phyloP scores from a whole-genome alignment of 2,113 vertebrate species.

The Turnix velox region DNA sequence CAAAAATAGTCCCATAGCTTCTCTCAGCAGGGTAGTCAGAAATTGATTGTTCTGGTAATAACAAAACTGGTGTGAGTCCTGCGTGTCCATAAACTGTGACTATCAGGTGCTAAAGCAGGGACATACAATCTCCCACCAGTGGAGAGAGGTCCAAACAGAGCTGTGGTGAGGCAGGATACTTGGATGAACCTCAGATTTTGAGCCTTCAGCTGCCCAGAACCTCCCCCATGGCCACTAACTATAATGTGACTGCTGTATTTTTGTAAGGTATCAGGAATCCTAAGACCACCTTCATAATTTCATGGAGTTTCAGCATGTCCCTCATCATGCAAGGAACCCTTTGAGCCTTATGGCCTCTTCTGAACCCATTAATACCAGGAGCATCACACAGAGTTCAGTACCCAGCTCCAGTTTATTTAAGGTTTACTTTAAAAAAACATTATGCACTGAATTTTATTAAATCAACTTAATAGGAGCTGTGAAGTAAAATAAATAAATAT shows the following conservation, averaged over 20 bases:
- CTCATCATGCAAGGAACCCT: not conserved
- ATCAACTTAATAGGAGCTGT: constrained; percentile 64
- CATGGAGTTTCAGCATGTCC: not conserved
- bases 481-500: constrained; percentile 71
- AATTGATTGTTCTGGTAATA: not conserved
- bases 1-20: not conserved
- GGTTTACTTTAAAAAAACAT: constrained; percentile 40
- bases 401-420: constrained; percentile 54
- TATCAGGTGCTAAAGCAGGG: not conserved
- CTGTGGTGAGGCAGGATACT: no score
- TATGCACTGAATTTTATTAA: constrained; percentile 59
- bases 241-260: not conserved
- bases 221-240: no score
- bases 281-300: not conserved
- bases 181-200: not conserved
- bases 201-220: not conserved
- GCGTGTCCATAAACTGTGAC: not conserved
- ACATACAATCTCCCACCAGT: no score
- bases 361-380: constrained; percentile 4
- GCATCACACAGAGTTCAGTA: constrained; percentile 16
- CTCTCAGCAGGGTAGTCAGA: not conserved
- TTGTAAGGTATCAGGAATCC: accelerated
- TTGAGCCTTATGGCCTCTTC: not conserved
- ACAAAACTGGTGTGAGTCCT: not conserved
- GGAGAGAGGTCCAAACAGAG: not conserved